Evolutionary conservation across 1,140 invertebrate genomes (phyloP), one percentile per base, ranked within the genome.

Genomic region (Berghia stephanieae): DNA sequence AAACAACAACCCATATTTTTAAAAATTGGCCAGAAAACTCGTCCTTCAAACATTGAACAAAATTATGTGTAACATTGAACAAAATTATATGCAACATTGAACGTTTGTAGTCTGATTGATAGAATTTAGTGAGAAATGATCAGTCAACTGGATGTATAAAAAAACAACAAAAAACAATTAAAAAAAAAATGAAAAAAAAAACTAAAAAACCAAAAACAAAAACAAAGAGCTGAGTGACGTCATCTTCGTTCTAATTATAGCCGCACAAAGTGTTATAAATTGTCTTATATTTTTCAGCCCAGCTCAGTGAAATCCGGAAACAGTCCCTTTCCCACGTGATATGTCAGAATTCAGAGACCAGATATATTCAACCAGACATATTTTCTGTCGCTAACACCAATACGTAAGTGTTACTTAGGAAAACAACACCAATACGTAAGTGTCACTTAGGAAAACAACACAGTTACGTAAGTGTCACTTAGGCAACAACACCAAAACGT

Each of bases 291-390:
- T 38, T 78, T 73, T 92, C 93, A 10, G 93, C 94, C 57, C 96
- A 98, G 87, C 85, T 97, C 0, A 89, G 90, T 10, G 93, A 97
- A 88, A 94, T 98, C 16, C 94, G 94, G 86, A 92, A 94, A 84
- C 90, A 92, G 0, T 93, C 92, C 63, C 89, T 97, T 16, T 93
- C 93, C 0, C 90, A 93, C 73, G 91, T 97, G 4, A 84, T 98
- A 0, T 98, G 96, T 86, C 95, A 97, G 84, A 96, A 96, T 86
- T 94, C 94, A 0, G 96, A 97, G 18, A 69, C 70, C 16, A 36
- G 36, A 13, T 24, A 42, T 2, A 76, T 81, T 34, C 79, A 81
- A 57, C 44, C 38, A n/a, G n/a, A n/a, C n/a, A n/a, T n/a, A n/a
- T n/a, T n/a, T n/a, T n/a, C n/a, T n/a, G n/a, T n/a, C n/a, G n/a